Evolutionary conservation across 35 echinoderm and acorn worm species (phyloP), one percentile per base, ranked within the genome.

Genomic region (Apostichopus parvimensis): DNA sequence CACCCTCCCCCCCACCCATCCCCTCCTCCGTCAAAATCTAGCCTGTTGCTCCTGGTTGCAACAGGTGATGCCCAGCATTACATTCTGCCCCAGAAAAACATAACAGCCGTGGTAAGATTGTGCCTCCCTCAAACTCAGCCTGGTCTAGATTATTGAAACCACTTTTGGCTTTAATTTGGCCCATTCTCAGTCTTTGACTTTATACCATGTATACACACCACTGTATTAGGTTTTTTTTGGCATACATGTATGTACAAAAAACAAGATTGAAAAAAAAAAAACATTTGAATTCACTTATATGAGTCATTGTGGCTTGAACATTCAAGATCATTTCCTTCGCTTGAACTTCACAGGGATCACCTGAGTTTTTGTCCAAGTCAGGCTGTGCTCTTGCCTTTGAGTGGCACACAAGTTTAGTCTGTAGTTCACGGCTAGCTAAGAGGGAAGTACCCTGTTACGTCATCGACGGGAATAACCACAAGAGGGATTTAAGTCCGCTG

Each of bases 381-480:
- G 89, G 62, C 34, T 98, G 97, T 77, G 92, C 87, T 6, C 94
- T 94, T 56, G 94, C 91, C 61, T 95, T 99, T 90, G 97, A 99
- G 75, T 99, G 97, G 97, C 92, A 96, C 91, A 94, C 84, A 56
- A 94, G 93, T 0, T 91, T 93, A 11, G 97, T 94, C 6, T 99
- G 97, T 79, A 95, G 90, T 11, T 68, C 54, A 6, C 34, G 75
- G 26, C 77, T 93, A 55, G 93, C 95, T 13, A 22, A 88, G 18
- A 86, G 64, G 6, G 97, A 99, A 71, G 93, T 94, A 20, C 91
- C 70, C 17, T 99, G 97, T 87, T 99, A 90, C 24, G 34, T 99
- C 22, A 94, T 94, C 60, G 97, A 99, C 73, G 80, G 91, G 23
- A 65, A 96, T 6, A 87, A 95, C 60, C 86, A 87, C 8, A 96